Percentiles rank a stretch among this genome's conserved stretches.
Evolutionary conservation across 2,113 vertebrate genomes (phyloP).

Genomic region (Hippocampus zosterae): DNA sequence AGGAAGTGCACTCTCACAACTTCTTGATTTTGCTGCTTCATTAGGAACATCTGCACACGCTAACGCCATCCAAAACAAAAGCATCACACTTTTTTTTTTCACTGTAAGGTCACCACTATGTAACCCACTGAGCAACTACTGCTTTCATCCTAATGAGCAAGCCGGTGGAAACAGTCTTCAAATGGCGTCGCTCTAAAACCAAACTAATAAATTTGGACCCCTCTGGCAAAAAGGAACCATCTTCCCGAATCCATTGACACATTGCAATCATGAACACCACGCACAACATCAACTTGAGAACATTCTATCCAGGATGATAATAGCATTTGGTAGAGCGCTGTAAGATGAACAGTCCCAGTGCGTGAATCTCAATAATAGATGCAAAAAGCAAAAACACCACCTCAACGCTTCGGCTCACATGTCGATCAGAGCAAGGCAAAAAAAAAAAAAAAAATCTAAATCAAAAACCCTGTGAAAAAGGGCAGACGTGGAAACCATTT

Average conservation of each 20-base stretch:
- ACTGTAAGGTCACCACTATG: neutral
- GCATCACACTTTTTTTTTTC: neutral
- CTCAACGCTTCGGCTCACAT: neutral
- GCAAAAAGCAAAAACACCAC: conserved; percentile 18
- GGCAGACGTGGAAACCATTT: conserved; percentile 27
- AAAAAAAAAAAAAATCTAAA: no score
- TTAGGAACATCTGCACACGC: neutral
- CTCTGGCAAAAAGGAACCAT: no score
- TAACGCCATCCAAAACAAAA: neutral
- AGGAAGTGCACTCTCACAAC: conserved; percentile 5
- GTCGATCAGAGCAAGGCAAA: no score
- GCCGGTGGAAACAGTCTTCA: neutral
- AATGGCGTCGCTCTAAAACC: no score
- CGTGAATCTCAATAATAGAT: conserved; percentile 34
- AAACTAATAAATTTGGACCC: no score
- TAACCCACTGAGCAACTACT: neutral
- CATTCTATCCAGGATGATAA: neutral
- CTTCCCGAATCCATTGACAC: neutral
- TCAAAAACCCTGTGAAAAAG: conserved; percentile 16
- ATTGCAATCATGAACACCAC: neutral
- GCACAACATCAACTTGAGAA: neutral
- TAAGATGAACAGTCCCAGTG: neutral
- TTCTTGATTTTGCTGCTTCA: neutral
- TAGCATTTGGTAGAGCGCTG: neutral
- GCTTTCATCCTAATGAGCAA: neutral